These are phyloP conservation scores for Trematocara unimaculatum DNA, from an alignment of 2,113 vertebrate species.

Conservation along the genomic window DNA sequence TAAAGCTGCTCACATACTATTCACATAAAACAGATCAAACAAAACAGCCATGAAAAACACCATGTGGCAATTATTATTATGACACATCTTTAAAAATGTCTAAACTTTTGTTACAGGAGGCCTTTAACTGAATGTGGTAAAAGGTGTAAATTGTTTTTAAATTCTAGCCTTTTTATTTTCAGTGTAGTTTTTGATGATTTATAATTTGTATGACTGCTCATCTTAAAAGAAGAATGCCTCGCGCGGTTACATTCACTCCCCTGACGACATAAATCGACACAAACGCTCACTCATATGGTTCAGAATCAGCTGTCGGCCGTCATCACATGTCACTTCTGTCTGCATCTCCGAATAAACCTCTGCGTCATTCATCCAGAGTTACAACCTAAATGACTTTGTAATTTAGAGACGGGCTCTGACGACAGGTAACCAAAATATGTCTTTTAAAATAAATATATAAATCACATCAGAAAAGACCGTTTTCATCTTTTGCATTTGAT, in stretches of 20 bases:
- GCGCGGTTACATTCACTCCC: not conserved
- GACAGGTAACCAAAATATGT: not conserved
- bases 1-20: not conserved
- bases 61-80: not conserved
- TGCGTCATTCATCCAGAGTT: not conserved
- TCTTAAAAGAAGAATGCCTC: not conserved
- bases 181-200: not conserved
- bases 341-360: not conserved
- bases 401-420: not conserved
- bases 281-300: not conserved
- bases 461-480: not conserved
- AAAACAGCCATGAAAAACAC: not conserved
- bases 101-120: not conserved
- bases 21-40: not conserved
- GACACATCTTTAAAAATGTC: not conserved
- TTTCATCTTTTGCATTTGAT: not conserved
- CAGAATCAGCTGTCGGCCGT: slow-evolving; percentile 48
- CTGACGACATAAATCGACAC: not conserved
- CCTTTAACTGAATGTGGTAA: not conserved
- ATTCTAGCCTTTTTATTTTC: not conserved
- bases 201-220: not conserved
- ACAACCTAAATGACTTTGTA: not conserved
- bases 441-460: not conserved
- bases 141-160: not conserved
- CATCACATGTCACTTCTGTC: slow-evolving; percentile 24